Conservation (phyloP, 2,888 invertebrate genomes). For the Beris morrisii region DNA sequence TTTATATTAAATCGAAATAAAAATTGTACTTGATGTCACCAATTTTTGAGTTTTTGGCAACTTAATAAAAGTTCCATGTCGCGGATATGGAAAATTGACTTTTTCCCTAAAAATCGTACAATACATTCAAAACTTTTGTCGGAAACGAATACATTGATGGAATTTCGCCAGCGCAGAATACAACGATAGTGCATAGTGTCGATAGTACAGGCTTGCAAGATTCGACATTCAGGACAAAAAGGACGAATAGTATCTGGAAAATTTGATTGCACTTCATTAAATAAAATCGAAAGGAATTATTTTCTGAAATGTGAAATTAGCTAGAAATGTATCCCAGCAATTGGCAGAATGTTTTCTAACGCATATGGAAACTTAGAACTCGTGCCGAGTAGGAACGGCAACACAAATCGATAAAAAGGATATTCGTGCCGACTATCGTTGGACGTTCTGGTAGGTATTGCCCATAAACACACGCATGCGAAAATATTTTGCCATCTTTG, state of each 20-base stretch:
- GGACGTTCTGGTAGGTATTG: background rate
- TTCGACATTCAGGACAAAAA: constrained; percentile 29
- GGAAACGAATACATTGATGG: background rate
- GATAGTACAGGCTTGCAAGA: constrained; percentile 33
- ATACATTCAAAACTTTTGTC: constrained; percentile 7
- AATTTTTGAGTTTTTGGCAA: constrained; percentile 42
- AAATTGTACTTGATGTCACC: constrained; percentile 37
- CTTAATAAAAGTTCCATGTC: constrained; percentile 47
- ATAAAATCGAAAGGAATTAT: background rate
- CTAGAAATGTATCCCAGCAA: too few species aligned
- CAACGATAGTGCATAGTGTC: constrained; percentile 23
- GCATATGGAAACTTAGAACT: background rate
- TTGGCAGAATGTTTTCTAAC: background rate
- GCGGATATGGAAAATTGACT: constrained; percentile 46
- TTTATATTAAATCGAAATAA: constrained; percentile 31
- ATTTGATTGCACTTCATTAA: background rate
- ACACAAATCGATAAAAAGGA: background rate
- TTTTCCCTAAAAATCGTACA: constrained; percentile 40
- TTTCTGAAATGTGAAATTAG: too few species aligned
- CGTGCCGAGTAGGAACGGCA: background rate
- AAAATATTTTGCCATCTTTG: background rate
- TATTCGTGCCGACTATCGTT: background rate
- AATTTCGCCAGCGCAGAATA: background rate
- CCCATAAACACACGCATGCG: background rate
- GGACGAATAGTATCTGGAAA: constrained; percentile 17